Percentiles rank a stretch among this genome's conserved stretches.
phyloP scores from a whole-genome alignment of 2,113 vertebrate genomes.

The Recurvirostra avosetta region DNA sequence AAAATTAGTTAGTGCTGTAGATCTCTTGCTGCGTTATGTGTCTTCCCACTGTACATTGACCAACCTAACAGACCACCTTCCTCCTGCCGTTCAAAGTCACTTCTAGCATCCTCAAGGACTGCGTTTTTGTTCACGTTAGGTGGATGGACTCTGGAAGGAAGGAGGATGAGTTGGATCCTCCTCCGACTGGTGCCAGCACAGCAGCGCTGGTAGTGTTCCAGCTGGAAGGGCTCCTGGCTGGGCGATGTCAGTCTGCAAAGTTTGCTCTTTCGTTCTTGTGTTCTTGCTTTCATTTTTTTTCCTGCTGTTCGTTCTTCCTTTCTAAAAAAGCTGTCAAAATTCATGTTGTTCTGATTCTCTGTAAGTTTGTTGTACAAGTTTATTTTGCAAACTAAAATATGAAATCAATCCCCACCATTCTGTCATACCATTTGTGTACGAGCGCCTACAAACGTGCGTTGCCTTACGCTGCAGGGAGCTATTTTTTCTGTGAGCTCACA shows the following conservation, averaged over 20 bases:
- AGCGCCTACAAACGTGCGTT: not conserved
- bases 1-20: accelerated
- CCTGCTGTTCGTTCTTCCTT: not conserved
- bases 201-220: not conserved
- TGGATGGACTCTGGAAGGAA: not conserved
- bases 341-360: not conserved
- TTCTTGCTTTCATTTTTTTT: not conserved
- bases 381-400: not conserved
- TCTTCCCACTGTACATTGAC: not conserved
- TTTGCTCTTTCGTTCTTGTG: not conserved
- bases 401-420: accelerated
- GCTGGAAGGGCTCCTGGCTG: not conserved
- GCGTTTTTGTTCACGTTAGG: not conserved
- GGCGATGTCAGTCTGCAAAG: not conserved
- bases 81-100: not conserved
- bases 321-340: not conserved
- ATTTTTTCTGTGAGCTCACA: not conserved
- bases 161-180: not conserved
- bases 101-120: not conserved
- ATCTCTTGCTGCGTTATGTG: accelerated
- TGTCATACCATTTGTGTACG: not conserved
- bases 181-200: not conserved
- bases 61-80: not conserved
- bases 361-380: not conserved
- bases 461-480: not conserved